Percentiles rank a stretch among this genome's conserved stretches.
These are phyloP conservation scores for Hypomesus transpacificus DNA, from an alignment of 2,113 vertebrate species.

Conservation along the genomic window DNA sequence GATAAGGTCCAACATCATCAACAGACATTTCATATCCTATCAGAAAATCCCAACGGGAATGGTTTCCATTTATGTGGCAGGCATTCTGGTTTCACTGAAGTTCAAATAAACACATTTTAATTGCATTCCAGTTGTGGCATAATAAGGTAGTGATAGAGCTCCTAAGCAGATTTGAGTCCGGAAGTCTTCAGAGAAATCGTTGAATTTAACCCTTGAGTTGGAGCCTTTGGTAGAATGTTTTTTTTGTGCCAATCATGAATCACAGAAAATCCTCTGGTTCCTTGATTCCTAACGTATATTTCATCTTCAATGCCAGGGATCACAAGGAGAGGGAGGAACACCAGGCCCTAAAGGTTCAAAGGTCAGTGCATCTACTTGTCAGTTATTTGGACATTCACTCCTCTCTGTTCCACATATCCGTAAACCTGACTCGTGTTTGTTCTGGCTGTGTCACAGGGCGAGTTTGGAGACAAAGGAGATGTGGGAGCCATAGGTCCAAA, in stretches of 20 bases:
- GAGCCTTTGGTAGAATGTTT: too few species aligned
- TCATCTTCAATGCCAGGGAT: conserved; percentile 75
- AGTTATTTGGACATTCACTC: neutral
- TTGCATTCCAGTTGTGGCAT: neutral
- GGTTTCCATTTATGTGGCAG: conserved; percentile 21
- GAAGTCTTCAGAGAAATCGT: too few species aligned
- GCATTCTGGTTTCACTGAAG: conserved; percentile 25
- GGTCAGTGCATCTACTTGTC: conserved; percentile 74
- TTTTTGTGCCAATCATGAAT: too few species aligned
- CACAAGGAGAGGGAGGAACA: conserved; percentile 85
- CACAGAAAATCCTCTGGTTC: neutral
- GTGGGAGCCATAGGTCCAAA: conserved; percentile 78
- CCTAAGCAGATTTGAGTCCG: too few species aligned
- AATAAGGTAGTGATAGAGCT: too few species aligned
- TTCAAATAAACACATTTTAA: conserved; percentile 58
- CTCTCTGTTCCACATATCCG: neutral
- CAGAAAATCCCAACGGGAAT: conserved; percentile 26
- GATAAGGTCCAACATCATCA: conserved; percentile 15
- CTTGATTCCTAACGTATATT: neutral
- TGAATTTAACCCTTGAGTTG: too few species aligned
- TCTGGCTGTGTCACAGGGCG: conserved; percentile 74
- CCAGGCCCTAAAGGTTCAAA: conserved; percentile 92
- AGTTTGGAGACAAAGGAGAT: conserved; percentile 87
- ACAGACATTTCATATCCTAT: conserved; percentile 47
- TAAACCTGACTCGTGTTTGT: neutral